Evolutionary conservation across 2,797 vertebrate species (phyloP).

Genomic region (Nothura maculosa): DNA sequence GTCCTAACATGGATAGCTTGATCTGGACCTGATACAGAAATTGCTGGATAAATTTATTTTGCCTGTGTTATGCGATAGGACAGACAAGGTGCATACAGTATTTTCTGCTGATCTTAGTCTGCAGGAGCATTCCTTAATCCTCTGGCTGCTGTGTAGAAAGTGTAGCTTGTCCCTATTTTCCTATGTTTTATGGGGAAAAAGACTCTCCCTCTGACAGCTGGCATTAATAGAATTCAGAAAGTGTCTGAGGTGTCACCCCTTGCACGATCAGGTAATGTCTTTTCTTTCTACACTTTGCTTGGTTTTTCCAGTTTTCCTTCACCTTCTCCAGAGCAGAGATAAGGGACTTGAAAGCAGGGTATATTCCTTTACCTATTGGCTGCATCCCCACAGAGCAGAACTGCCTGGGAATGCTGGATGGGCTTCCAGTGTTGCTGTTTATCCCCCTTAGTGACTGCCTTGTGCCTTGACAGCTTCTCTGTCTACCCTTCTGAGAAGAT

Average conservation of each 20-base stretch:
- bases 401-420: constrained; percentile 35
- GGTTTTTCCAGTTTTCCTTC: not conserved
- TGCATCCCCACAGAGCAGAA: not conserved
- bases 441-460: not conserved
- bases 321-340: not conserved
- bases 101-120: not conserved
- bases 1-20: not conserved
- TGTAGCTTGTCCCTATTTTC: not conserved
- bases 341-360: not conserved
- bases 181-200: not conserved
- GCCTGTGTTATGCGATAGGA: not conserved
- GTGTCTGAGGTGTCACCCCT: not conserved
- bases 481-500: not conserved
- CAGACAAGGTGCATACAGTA: not conserved
- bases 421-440: not conserved
- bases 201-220: not conserved
- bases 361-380: constrained; percentile 11
- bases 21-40: not conserved
- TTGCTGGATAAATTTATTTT: not conserved
- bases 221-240: not conserved
- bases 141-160: not conserved
- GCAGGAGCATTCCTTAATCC: accelerated
- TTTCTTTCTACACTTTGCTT: not conserved
- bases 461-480: not conserved
- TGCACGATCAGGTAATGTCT: not conserved